These are phyloP conservation scores for Sphyrna mokarran DNA, from an alignment of 2,113 vertebrate species.

Conservation along the genomic window DNA sequence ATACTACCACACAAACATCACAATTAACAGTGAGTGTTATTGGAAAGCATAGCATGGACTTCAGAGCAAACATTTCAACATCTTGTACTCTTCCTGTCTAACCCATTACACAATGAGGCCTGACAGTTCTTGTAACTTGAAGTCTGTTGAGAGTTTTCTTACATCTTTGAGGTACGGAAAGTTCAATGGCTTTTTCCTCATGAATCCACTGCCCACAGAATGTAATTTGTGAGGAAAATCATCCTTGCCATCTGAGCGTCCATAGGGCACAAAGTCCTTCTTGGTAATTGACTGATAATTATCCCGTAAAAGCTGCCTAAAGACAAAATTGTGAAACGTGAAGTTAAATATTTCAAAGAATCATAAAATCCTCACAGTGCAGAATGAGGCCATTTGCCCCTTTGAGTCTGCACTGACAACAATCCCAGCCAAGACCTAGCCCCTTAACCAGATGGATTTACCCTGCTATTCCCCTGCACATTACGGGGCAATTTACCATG, in stretches of 20 bases:
- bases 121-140: neutral
- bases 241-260: neutral
- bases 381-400: too few relatives aligned
- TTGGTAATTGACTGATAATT: conserved; percentile 13
- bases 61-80: neutral
- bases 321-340: neutral
- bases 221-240: conserved; percentile 32
- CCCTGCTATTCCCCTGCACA: too few relatives aligned
- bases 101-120: neutral
- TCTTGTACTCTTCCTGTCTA: neutral
- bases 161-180: conserved; percentile 19
- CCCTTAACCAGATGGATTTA: too few relatives aligned
- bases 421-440: too few relatives aligned
- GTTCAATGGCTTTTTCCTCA: conserved; percentile 7
- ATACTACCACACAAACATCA: neutral
- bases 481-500: too few relatives aligned
- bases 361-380: too few relatives aligned
- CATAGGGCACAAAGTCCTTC: conserved; percentile 13
- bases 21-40: neutral
- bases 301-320: conserved; percentile 8
- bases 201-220: conserved; percentile 28
- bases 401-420: too few relatives aligned
- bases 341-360: neutral
- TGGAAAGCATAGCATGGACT: neutral
- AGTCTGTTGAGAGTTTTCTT: neutral